Evolutionary conservation across 2,888 invertebrate species (phyloP).

Genomic region (Ceramica pisi): DNA sequence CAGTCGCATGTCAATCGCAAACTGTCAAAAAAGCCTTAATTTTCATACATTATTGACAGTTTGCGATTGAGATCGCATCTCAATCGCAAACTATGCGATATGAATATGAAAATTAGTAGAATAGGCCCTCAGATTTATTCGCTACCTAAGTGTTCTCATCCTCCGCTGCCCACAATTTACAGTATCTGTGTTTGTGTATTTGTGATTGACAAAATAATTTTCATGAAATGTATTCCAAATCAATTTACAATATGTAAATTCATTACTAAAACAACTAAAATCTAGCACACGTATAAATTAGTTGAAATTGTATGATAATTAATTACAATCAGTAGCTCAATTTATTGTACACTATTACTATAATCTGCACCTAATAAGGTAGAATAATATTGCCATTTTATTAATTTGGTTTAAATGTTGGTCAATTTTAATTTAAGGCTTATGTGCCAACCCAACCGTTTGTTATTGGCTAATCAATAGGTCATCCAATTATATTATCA

Average conservation of each 20-base stretch:
- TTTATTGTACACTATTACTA: not conserved
- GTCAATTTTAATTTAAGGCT: slow-evolving; percentile 13
- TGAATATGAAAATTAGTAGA: no score
- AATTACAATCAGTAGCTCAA: not conserved
- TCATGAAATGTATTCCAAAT: slow-evolving; percentile 5
- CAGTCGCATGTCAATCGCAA: no score
- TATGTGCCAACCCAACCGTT: slow-evolving; percentile 7
- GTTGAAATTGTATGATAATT: not conserved
- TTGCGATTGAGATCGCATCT: no score
- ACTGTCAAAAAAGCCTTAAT: no score
- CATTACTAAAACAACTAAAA: not conserved
- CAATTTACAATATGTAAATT: not conserved
- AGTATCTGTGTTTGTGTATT: no score
- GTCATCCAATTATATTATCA: slow-evolving; percentile 14
- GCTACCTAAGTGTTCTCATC: no score
- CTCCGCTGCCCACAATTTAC: no score
- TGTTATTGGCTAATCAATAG: slow-evolving; percentile 27
- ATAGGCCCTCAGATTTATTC: no score
- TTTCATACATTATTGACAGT: no score
- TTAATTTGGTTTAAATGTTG: slow-evolving; percentile 2
- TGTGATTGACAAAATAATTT: not conserved
- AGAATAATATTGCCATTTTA: slow-evolving; percentile 7
- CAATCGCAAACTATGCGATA: no score
- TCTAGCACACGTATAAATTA: not conserved
- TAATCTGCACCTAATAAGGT: not conserved